A percentile compares a stretch with the other conserved stretches of the same genome.
Conservation (phyloP, 2,113 vertebrate species). For the Rattus norvegicus region DNA sequence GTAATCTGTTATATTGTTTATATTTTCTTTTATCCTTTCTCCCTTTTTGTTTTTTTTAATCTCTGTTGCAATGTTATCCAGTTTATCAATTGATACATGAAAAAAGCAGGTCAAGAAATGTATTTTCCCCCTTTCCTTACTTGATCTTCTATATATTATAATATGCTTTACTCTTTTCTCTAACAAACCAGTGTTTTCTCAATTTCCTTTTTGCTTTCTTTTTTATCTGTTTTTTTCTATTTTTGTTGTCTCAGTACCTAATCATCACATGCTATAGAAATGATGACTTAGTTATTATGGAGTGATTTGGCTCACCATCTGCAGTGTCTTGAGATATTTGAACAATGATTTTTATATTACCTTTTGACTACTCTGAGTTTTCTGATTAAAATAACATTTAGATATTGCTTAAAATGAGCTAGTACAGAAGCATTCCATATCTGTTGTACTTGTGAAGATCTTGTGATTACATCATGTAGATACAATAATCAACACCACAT, state of each 20-base stretch:
- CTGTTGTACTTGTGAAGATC: neutral
- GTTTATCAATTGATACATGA: neutral
- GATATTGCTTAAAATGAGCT: neutral
- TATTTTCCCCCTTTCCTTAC: neutral
- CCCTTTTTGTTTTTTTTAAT: neutral
- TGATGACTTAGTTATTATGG: neutral
- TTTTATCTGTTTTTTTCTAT: neutral
- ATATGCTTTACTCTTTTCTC: neutral
- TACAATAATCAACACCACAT: neutral
- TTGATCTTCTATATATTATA: neutral
- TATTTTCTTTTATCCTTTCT: neutral
- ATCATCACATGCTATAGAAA: neutral
- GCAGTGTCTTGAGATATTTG: neutral
- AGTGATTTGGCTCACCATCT: neutral
- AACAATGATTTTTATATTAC: neutral
- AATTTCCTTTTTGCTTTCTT: neutral
- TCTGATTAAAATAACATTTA: neutral
- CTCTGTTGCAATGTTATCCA: neutral
- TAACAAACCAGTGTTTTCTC: neutral
- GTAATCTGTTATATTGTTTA: neutral
- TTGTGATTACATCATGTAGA: neutral
- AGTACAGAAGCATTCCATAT: neutral
- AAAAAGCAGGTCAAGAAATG: neutral
- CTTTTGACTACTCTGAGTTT: neutral
- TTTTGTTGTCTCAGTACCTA: neutral